These are phyloP conservation scores for Sebastiscus tertius DNA, from an alignment of 2,797 vertebrate species.

Conservation along the genomic window DNA sequence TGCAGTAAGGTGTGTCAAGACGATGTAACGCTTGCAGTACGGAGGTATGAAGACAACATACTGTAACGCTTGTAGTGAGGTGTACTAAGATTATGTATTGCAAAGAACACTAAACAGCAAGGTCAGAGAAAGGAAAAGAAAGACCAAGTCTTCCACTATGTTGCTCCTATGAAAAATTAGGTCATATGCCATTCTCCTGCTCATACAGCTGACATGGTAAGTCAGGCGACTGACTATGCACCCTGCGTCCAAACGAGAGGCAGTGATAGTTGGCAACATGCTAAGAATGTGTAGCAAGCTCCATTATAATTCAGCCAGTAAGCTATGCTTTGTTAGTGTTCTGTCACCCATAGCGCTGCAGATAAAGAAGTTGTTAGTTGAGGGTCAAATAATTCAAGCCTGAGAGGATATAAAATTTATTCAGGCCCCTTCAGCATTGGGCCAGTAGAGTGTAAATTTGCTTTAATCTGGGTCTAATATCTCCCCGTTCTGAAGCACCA, in stretches of 20 bases:
- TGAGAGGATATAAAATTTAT: slow-evolving; percentile 1
- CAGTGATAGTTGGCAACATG: slow-evolving; percentile 12
- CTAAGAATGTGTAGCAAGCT: background rate
- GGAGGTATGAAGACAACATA: background rate
- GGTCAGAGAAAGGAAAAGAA: background rate
- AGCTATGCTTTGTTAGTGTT: slow-evolving; percentile 40
- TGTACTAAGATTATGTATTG: background rate
- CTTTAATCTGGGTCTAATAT: background rate
- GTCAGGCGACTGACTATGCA: slow-evolving; percentile 7
- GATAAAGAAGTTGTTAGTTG: slow-evolving; percentile 29
- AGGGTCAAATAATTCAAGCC: slow-evolving; percentile 19
- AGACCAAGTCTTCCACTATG: slow-evolving; percentile 11
- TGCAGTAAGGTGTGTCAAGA: background rate
- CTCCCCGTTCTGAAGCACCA: background rate
- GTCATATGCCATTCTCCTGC: slow-evolving; percentile 27
- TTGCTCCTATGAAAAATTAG: slow-evolving; percentile 19
- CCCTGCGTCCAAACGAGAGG: slow-evolving; percentile 15
- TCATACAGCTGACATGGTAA: slow-evolving; percentile 10
- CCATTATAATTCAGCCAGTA: slow-evolving; percentile 10
- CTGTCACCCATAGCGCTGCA: slow-evolving; percentile 16
- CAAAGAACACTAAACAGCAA: background rate
- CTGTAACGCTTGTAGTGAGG: no score
- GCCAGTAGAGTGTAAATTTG: background rate
- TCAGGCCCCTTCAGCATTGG: background rate
- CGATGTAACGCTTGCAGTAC: background rate